phyloP scores from a whole-genome alignment of 2,888 invertebrate genomes.

The Meloe dianella region DNA sequence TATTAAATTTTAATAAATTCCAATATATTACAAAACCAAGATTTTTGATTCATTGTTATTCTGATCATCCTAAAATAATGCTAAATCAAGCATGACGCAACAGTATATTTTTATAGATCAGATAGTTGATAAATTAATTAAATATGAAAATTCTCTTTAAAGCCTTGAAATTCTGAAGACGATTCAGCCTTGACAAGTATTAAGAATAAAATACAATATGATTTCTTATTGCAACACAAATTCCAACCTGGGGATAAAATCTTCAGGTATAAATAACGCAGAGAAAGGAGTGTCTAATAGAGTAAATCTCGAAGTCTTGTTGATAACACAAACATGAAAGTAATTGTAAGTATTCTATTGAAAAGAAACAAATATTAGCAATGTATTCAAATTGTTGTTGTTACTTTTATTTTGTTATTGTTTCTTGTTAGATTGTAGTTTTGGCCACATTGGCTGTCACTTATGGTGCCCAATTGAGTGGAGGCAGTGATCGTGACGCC shows the following conservation, averaged over 20 bases:
- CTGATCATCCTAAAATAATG: not conserved
- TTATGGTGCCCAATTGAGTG: conserved; percentile 40
- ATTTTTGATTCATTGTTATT: not conserved
- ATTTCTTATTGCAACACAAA: conserved; percentile 25
- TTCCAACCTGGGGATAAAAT: conserved; percentile 18
- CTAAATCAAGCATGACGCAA: not conserved
- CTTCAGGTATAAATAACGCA: conserved; percentile 26
- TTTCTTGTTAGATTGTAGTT: conserved; percentile 39
- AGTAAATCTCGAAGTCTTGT: conserved; percentile 17
- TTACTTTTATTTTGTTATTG: no score
- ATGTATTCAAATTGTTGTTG: no score
- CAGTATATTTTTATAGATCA: not conserved
- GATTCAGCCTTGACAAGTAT: conserved; percentile 27
- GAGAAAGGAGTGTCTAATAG: conserved; percentile 21
- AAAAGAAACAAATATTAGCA: not conserved
- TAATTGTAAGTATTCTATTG: conserved; percentile 24
- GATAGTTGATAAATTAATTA: not conserved
- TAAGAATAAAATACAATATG: conserved; percentile 28
- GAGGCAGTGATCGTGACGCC: conserved; percentile 42
- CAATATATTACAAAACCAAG: not conserved
- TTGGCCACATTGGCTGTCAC: conserved; percentile 43
- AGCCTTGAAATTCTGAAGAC: conserved; percentile 30
- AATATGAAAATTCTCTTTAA: conserved; percentile 9
- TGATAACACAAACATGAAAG: conserved; percentile 24
- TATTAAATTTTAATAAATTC: not conserved